Evolutionary conservation across 2,888 invertebrate species (phyloP), one percentile per base, ranked within the genome.

Genomic region (Platerodrilus igneus): DNA sequence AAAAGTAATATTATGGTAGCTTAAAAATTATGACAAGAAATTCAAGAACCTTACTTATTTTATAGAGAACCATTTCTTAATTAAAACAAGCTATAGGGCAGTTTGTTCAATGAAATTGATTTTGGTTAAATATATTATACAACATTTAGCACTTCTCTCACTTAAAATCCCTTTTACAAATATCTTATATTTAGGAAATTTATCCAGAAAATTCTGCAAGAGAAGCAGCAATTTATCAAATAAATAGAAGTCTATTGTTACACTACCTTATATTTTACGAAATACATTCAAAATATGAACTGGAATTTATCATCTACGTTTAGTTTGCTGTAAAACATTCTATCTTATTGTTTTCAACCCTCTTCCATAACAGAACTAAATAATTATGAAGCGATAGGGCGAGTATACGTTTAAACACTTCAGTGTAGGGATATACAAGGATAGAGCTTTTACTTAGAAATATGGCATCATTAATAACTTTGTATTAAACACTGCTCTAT

Each of bases 181-280:
- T n/a, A n/a, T n/a, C n/a, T n/a, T n/a, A n/a, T n/a, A n/a, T n/a
- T n/a, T n/a, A 38, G 25, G 28, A 38, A 32, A 38, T 38, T 38
- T 28, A 30, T 38, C 31, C 26, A 34, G 35, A 40, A 41, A 44
- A 36, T 64, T 63, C 62, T 50, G 50, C 51, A 61, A 60, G 63
- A 65, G 66, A 65, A 56, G 58, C 52, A 53, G 62, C 61, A 66
- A 67, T 67, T 67, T 67, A 67, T 67, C 67, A 67, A 65, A 65
- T 61, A 66, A 66, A 66, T 66, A 64, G 63, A 49, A 60, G 60
- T 58, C 62, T 62, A 66, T 67, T 67, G 67, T 67, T 62, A 52
- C 56, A 55, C 53, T 42, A 56, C 59, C 59, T 60, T 59, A 56
- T 56, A 54, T 57, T 60, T 60, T 58, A 57, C 57, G 57, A 52